Evolutionary conservation across 2,113 vertebrate genomes (phyloP), one percentile per base, ranked within the genome.

Genomic region (Thymallus thymallus): DNA sequence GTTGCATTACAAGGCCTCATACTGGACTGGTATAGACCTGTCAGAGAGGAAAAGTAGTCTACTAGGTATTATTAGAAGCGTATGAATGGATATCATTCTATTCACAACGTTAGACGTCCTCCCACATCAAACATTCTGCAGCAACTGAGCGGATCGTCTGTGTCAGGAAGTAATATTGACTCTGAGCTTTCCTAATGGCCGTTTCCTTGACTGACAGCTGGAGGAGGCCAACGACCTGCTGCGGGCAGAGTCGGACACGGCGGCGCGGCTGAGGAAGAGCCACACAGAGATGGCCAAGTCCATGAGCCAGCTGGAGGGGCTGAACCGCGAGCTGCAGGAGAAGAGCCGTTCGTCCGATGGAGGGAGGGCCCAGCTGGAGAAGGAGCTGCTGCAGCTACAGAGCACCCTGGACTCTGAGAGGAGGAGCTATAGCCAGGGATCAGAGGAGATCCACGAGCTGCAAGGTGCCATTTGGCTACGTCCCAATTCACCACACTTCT

Each of bases 371-470:
- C 96, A 96, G 81, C 88, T 94, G 78, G 96, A 98, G 89, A 97
- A 97, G 74, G 97, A 99, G 80, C 93, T 95, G 81, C 94, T 97
- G 72, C 94, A 96, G 18, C 88, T 98, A 30, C 97, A 99, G 91
- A 95, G 95, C 85, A 94, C 91, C 26, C 90, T 98, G 86, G 97
- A 99, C 86, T 94, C 95, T 0, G 98, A 99, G 88, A 91, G 95
- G 88, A 94, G 96, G 76, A 96, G 95, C 91, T 94, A 92, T 88
- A 96, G 94, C 85, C 95, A 96, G 79, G 97, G 95, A 82, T 98
- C 97, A 5, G 97, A 99, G 91, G 95, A 98, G 92, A 98, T 98
- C 90, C 94, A 92, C 71, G 96, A 99, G 63, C 93, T 98, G 72
- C 96, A 98, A 91, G 98, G 98, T 99, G 93, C 88, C 65, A 41